phyloP scores from a whole-genome alignment of 2,888 invertebrate genomes.

The Hydroisotoma schaefferi region DNA sequence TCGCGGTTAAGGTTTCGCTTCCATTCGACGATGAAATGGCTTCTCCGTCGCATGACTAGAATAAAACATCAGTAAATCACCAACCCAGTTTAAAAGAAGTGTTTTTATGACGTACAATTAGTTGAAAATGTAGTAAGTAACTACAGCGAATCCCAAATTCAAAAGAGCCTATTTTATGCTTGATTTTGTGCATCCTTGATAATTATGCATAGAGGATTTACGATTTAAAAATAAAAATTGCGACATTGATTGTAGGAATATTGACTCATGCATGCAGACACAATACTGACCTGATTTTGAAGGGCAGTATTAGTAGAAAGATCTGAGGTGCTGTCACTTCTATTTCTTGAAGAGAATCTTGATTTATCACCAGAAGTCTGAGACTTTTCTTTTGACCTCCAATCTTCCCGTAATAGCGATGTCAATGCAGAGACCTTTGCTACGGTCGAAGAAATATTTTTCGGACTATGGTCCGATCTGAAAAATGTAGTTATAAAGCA shows the following conservation, averaged over 20 bases:
- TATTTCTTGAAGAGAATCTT: constrained; percentile 25
- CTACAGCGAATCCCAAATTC: neutral
- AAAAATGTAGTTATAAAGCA: constrained; percentile 6
- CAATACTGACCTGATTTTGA: constrained; percentile 30
- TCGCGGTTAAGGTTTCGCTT: constrained; percentile 33
- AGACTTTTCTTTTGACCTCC: constrained; percentile 67
- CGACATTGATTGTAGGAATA: too few relatives aligned
- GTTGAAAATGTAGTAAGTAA: too few relatives aligned
- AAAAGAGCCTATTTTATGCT: too few relatives aligned
- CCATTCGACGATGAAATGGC: constrained; percentile 47
- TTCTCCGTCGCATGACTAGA: constrained; percentile 53
- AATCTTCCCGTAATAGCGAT: constrained; percentile 78
- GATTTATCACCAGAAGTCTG: constrained; percentile 22
- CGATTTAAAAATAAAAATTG: too few relatives aligned
- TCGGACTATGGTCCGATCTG: constrained; percentile 34
- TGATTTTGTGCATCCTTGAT: too few relatives aligned
- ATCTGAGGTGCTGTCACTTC: constrained; percentile 36
- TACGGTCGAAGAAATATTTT: constrained; percentile 43
- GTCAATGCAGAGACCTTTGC: constrained; percentile 71
- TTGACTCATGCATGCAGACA: neutral
- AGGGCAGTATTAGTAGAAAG: constrained; percentile 34
- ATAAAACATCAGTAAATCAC: neutral
- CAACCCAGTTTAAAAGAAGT: too few relatives aligned
- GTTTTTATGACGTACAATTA: too few relatives aligned
- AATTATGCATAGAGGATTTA: too few relatives aligned